These are phyloP conservation scores for Rhinichthys klamathensis DNA, from an alignment of 2,113 vertebrate species.

Conservation along the genomic window DNA sequence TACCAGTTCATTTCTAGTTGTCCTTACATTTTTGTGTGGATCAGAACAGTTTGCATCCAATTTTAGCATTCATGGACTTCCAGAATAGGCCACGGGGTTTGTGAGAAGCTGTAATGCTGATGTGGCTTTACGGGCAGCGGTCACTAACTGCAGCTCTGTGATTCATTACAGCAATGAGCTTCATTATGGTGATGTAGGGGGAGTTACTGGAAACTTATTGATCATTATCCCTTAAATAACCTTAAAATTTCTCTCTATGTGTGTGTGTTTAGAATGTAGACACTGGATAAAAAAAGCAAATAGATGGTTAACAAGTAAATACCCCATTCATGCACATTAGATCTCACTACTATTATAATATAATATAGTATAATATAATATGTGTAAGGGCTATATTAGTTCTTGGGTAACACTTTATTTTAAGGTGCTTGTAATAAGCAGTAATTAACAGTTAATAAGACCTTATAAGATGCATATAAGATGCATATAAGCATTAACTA, in stretches of 20 bases:
- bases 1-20: background rate
- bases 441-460: no score
- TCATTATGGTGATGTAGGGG: slow-evolving; percentile 82
- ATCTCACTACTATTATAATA: no score
- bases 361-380: no score
- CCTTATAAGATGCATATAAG: no score
- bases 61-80: slow-evolving; percentile 11
- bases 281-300: background rate
- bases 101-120: slow-evolving; percentile 20
- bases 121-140: slow-evolving; percentile 54
- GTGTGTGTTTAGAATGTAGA: slow-evolving; percentile 14
- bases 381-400: no score
- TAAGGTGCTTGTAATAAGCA: no score
- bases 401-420: no score
- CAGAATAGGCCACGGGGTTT: slow-evolving; percentile 25
- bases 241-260: slow-evolving; percentile 61
- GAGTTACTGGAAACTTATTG: slow-evolving; percentile 80
- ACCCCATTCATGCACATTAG: no score
- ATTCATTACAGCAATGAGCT: slow-evolving; percentile 80
- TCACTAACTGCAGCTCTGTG: slow-evolving; percentile 70
- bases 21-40: background rate
- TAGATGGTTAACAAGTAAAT: no score
- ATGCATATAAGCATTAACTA: no score
- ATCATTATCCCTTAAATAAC: slow-evolving; percentile 82
- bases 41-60: slow-evolving; percentile 7